These are phyloP conservation scores for Petromus typicus DNA, from an alignment of 2,113 vertebrate genomes.

Conservation along the genomic window DNA sequence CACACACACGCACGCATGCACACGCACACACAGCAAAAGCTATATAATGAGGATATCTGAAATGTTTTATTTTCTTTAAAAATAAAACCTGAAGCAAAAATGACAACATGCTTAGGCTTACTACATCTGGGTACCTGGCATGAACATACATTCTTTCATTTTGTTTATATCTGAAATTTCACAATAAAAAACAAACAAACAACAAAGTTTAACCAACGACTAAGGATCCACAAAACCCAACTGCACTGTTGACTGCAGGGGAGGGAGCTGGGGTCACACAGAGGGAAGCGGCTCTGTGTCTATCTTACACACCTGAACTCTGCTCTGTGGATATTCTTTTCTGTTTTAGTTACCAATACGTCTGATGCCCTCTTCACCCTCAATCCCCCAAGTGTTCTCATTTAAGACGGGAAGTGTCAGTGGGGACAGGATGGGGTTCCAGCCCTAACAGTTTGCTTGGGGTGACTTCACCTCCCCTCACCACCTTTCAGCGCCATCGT, in stretches of 20 bases:
- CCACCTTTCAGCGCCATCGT: background rate
- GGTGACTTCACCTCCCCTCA: background rate
- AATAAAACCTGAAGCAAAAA: conserved; percentile 21
- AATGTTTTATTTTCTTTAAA: conserved; percentile 15
- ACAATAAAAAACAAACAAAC: conserved; percentile 14
- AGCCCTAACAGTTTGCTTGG: background rate
- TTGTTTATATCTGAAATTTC: conserved; percentile 44
- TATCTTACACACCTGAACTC: background rate
- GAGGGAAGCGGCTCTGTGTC: background rate
- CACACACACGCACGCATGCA: background rate
- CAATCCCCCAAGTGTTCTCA: background rate
- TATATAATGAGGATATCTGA: background rate
- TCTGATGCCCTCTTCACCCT: background rate
- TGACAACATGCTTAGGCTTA: background rate
- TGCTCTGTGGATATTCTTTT: background rate
- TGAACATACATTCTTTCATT: background rate
- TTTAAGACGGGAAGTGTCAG: background rate
- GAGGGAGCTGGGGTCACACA: background rate
- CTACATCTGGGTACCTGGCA: background rate
- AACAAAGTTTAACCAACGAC: background rate
- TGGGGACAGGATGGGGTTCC: background rate
- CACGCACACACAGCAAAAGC: background rate
- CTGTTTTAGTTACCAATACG: background rate
- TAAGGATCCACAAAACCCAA: background rate
- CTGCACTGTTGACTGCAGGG: background rate